Evolutionary conservation across 1,140 invertebrate species (phyloP).

Genomic region (Micrasema longulum): DNA sequence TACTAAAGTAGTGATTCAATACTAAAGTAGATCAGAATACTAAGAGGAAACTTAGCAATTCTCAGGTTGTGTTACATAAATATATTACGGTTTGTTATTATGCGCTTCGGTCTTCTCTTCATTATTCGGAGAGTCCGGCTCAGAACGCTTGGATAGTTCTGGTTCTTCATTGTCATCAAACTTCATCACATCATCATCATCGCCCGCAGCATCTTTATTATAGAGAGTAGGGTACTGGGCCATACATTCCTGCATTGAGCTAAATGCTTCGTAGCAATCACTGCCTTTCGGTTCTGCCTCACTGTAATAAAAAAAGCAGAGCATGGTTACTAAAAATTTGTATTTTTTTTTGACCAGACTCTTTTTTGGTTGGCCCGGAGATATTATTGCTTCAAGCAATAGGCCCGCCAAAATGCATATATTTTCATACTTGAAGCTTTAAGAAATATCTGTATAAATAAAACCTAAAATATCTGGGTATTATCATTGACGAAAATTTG

Average conservation of each 20-base stretch:
- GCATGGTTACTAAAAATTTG: too few relatives aligned
- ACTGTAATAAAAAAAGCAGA: constrained; percentile 58
- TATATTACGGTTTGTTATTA: constrained; percentile 6
- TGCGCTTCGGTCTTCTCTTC: not conserved
- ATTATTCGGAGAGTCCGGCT: not conserved
- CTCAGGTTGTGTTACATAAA: too few relatives aligned
- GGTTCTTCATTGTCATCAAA: constrained; percentile 49
- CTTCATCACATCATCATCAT: constrained; percentile 66
- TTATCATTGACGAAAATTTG: too few relatives aligned
- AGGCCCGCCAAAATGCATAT: too few relatives aligned
- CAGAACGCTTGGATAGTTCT: constrained; percentile 32
- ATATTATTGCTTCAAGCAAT: too few relatives aligned
- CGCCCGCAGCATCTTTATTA: constrained; percentile 71
- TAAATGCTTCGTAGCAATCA: constrained; percentile 92
- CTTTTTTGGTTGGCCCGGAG: too few relatives aligned
- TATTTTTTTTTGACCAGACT: too few relatives aligned
- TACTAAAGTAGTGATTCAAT: too few relatives aligned
- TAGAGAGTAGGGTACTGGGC: constrained; percentile 89
- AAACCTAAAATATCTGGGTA: too few relatives aligned
- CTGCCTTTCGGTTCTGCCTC: constrained; percentile 84
- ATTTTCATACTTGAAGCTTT: too few relatives aligned
- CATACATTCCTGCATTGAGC: constrained; percentile 95
- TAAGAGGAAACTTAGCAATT: too few relatives aligned
- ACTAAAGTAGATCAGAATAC: too few relatives aligned
- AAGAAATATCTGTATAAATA: constrained; percentile 5